phyloP scores from a whole-genome alignment of 2,888 invertebrate species.

The Cerceris rybyensis region DNA sequence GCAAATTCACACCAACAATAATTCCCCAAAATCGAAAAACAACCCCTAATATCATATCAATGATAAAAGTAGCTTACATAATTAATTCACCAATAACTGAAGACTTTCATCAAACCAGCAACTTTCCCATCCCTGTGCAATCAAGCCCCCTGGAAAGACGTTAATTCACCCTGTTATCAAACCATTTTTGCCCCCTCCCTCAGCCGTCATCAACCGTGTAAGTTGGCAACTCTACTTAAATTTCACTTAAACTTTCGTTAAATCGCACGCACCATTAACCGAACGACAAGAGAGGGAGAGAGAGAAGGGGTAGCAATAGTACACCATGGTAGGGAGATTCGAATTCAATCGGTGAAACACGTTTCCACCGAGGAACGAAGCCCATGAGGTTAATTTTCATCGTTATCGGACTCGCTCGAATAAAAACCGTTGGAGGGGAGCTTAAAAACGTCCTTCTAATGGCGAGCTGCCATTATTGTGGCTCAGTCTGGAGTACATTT shows the following conservation, averaged over 20 bases:
- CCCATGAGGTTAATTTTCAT: conserved; percentile 45
- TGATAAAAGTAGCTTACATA: too few species aligned
- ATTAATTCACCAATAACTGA: too few species aligned
- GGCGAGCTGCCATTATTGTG: conserved; percentile 25
- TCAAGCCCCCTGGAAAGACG: background rate
- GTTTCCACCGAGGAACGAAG: conserved; percentile 1
- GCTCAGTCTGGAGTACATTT: conserved; percentile 14
- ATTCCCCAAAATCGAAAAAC: too few species aligned
- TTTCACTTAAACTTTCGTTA: conserved; percentile 17
- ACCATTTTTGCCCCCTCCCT: background rate
- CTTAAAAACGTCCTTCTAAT: conserved; percentile 51
- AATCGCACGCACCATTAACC: conserved; percentile 8
- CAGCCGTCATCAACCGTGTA: background rate
- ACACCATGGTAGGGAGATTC: background rate
- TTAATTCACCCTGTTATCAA: conserved; percentile 5
- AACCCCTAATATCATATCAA: too few species aligned
- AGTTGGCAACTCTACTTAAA: conserved; percentile 8
- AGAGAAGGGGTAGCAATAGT: too few species aligned
- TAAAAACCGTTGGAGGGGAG: conserved; percentile 15
- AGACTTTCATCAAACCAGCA: too few species aligned
- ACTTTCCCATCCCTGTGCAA: too few species aligned
- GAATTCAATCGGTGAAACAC: conserved; percentile 12
- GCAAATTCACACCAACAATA: too few species aligned
- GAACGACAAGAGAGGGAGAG: too few species aligned
- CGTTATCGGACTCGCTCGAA: conserved; percentile 48